Conservation (phyloP, 2,797 vertebrate genomes). For the Atherinosoma microstoma region DNA sequence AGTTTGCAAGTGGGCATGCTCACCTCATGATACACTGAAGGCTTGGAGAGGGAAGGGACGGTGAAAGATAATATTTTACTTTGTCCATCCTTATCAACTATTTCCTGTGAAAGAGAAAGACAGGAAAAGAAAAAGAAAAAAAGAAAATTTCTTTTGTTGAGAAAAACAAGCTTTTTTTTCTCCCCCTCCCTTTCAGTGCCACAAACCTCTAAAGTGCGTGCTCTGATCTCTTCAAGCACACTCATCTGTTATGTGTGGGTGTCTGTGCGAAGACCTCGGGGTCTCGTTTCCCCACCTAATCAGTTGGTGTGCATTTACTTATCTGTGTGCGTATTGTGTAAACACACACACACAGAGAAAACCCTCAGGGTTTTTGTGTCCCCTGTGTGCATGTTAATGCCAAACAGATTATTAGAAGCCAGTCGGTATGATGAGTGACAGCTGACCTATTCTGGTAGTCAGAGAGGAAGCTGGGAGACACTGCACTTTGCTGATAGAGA, state of each 20-base stretch:
- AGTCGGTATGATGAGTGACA: constrained; percentile 70
- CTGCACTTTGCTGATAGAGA: constrained; percentile 49
- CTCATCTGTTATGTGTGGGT: constrained; percentile 40
- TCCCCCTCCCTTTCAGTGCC: background rate
- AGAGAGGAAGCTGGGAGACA: constrained; percentile 51
- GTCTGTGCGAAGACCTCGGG: constrained; percentile 43
- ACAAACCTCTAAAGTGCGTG: constrained; percentile 22
- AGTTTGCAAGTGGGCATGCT: constrained; percentile 46
- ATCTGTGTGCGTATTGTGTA: constrained; percentile 8
- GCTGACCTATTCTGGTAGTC: constrained; percentile 83
- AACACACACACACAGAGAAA: constrained; percentile 40
- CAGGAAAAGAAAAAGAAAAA: too few relatives aligned
- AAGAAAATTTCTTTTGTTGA: constrained; percentile 18
- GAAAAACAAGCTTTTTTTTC: constrained; percentile 26
- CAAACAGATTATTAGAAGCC: constrained; percentile 72
- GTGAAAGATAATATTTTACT: constrained; percentile 95
- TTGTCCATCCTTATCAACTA: constrained; percentile 96
- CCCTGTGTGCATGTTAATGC: constrained; percentile 71
- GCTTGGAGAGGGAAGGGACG: constrained; percentile 96
- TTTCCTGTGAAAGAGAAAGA: constrained; percentile 87
- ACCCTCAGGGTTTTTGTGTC: constrained; percentile 77
- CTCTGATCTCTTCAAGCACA: constrained; percentile 31
- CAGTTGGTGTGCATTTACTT: constrained; percentile 20
- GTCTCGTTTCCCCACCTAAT: constrained; percentile 22
- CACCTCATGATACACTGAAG: constrained; percentile 98